These are phyloP conservation scores for Ancistrus triradiatus DNA, from an alignment of 2,113 vertebrate genomes.

Conservation along the genomic window DNA sequence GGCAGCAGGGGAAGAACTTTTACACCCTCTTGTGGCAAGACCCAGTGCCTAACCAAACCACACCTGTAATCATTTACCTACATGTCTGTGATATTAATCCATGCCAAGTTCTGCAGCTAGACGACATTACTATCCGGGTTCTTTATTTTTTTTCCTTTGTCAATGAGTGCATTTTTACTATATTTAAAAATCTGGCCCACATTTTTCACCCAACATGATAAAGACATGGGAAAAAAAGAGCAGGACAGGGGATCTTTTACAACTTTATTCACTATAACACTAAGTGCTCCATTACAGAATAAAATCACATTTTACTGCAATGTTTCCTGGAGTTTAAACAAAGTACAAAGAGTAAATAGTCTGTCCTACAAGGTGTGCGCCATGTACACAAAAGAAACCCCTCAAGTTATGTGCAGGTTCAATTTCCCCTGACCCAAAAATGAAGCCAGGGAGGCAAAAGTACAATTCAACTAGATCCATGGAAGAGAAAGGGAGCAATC, in stretches of 20 bases:
- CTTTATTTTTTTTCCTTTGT: no score
- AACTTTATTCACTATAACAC: constrained; percentile 77
- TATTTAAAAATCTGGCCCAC: no score
- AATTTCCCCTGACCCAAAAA: constrained; percentile 34
- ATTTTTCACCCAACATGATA: neutral
- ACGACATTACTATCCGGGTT: no score
- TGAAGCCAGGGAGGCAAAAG: constrained; percentile 35
- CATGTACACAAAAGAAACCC: constrained; percentile 45
- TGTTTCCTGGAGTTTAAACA: constrained; percentile 65
- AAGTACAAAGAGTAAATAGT: constrained; percentile 66
- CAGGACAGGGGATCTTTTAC: constrained; percentile 52
- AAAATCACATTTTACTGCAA: constrained; percentile 63
- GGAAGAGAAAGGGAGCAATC: constrained; percentile 27
- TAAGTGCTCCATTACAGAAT: constrained; percentile 76
- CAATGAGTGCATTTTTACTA: no score
- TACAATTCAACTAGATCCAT: constrained; percentile 31
- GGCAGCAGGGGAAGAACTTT: no score
- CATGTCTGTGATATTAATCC: no score
- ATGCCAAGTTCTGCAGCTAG: no score
- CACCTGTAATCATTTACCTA: no score
- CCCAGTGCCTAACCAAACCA: no score
- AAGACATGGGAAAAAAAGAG: constrained; percentile 16
- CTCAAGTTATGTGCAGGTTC: constrained; percentile 63
- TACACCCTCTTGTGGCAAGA: no score
- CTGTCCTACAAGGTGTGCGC: constrained; percentile 62